Base-by-base conservation (phyloP, 2,797 vertebrate species). In the Semaprochilodus insignis region DNA sequence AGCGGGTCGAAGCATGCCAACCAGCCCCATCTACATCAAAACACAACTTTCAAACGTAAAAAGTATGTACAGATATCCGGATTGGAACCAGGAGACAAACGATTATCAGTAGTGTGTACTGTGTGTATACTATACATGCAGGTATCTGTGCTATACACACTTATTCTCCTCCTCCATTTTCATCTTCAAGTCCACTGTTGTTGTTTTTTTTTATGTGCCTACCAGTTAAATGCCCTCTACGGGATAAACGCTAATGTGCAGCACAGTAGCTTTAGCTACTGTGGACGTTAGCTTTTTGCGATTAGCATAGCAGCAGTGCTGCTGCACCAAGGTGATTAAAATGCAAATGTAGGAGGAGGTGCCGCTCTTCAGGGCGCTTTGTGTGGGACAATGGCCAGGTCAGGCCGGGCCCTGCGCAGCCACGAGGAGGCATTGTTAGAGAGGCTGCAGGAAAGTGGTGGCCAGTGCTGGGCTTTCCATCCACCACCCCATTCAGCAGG, bases 341-440 rank as follows among this genome's bases (percentile, higher is more conserved):
- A 79, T 78, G 66, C 55, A 75, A 81, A 81, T 83, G 52, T 60
- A 17, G 25, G 63, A 83, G 51, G 16, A 83, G 69, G 1, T 36
- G 21, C 25, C 2, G n/a, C 67, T 81, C 75, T 67, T 83, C 59
- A 79, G 59, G 55, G 44, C 0, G 54, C 75, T 83, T 81, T 83
- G 74, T 81, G 27, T 40, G 17, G 59, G 70, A 81, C 76, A 81
- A 83, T 69, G 69, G 70, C 23, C 81, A 83, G 86, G 86, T 81
- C 76, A 81, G 44, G 67, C 16, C 34, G 60, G 65, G 36, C 31
- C 14, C 62, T 73, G 44, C 48, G 72, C 78, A 72, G 71, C 62
- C 76, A 80, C 15, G 48, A 77, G 55, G 70, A 77, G 62, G 69
- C 72, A 76, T 75, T 84, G 63, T 81, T 74, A 21, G 15, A 78